Conservation (phyloP, 2,888 invertebrate genomes). For the Spisula solida region DNA sequence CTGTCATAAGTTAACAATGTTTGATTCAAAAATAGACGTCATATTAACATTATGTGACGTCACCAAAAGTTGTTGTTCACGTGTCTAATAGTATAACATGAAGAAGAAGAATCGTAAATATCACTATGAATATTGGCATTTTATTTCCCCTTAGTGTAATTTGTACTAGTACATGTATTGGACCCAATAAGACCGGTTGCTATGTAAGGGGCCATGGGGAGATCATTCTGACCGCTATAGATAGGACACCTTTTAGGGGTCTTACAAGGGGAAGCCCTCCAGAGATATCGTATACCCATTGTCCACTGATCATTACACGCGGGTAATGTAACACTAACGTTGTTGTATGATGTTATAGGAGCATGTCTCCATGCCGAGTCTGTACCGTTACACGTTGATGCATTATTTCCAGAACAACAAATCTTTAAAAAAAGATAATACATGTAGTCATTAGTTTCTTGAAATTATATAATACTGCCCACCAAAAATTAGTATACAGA, state of each 20-base stretch:
- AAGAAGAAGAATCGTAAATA: no score
- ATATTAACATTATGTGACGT: no score
- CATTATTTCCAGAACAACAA: constrained; percentile 70
- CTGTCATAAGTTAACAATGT: no score
- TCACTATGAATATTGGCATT: no score
- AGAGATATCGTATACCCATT: constrained; percentile 75
- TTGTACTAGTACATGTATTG: not conserved
- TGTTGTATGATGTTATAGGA: constrained; percentile 64
- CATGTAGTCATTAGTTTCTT: no score
- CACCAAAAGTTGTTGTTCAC: no score
- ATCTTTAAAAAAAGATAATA: constrained; percentile 51
- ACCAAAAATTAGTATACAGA: no score
- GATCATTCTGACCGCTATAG: constrained; percentile 70
- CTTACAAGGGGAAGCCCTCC: constrained; percentile 79
- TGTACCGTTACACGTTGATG: constrained; percentile 60
- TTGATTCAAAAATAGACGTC: no score
- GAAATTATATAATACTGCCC: no score
- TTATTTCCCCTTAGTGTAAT: no score
- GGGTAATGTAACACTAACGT: constrained; percentile 63
- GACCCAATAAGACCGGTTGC: constrained; percentile 48
- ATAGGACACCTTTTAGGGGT: constrained; percentile 77
- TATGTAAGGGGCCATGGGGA: constrained; percentile 77
- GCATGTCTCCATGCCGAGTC: constrained; percentile 73
- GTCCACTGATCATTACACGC: constrained; percentile 66
- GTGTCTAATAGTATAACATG: no score